A percentile compares a stretch with the other conserved stretches of the same genome.
phyloP scores from a whole-genome alignment of 2,888 invertebrate species.

The Ophion ventricosus region DNA sequence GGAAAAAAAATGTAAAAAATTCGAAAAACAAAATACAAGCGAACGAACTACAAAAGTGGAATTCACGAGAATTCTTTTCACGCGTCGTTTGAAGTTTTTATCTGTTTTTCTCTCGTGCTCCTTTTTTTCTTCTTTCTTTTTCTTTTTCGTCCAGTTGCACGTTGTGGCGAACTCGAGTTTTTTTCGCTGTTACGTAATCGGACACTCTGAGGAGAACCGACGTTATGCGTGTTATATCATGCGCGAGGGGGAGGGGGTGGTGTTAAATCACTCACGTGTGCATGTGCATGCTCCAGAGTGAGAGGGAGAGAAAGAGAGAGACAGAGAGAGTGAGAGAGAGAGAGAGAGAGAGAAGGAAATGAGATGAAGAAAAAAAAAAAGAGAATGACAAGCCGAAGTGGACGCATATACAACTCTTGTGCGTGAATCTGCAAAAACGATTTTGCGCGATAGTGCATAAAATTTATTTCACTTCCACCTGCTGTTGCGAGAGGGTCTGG shows the following conservation, averaged over 20 bases:
- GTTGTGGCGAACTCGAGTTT: conserved; percentile 47
- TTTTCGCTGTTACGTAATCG: conserved; percentile 61
- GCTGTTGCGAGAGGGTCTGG: conserved; percentile 58
- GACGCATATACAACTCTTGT: conserved; percentile 22
- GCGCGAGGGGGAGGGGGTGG: conserved; percentile 16
- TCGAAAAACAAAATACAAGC: background rate
- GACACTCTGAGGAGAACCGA: conserved; percentile 58
- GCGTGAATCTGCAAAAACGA: conserved; percentile 63
- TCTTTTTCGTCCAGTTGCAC: conserved; percentile 46
- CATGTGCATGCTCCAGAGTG: background rate
- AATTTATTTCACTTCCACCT: conserved; percentile 75
- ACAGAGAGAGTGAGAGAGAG: background rate
- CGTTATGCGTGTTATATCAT: conserved; percentile 57
- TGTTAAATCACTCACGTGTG: conserved; percentile 41
- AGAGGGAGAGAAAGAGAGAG: background rate
- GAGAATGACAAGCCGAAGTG: conserved; percentile 26
- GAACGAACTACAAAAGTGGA: conserved; percentile 24
- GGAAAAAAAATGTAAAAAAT: conserved; percentile 2
- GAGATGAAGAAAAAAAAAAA: conserved; percentile 11
- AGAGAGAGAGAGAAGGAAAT: background rate
- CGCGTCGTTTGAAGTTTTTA: conserved; percentile 14
- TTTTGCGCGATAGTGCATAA: conserved; percentile 72
- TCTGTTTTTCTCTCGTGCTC: background rate
- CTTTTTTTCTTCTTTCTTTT: conserved; percentile 35
- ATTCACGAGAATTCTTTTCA: conserved; percentile 33